These are phyloP conservation scores for Ictalurus furcatus DNA, from an alignment of 2,113 vertebrate genomes.

Conservation along the genomic window DNA sequence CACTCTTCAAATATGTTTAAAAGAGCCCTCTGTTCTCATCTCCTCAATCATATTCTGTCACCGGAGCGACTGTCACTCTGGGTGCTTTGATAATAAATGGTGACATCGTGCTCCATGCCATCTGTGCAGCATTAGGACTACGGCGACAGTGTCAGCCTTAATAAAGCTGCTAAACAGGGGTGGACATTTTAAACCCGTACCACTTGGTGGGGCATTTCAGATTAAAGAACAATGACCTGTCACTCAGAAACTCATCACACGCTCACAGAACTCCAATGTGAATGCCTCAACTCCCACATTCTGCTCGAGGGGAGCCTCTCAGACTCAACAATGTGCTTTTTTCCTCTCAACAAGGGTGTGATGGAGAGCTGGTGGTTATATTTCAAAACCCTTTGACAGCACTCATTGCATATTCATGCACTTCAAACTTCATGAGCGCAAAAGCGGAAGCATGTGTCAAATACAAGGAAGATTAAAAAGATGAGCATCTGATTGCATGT, in stretches of 20 bases:
- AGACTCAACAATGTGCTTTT: conserved; percentile 16
- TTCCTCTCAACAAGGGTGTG: conserved; percentile 24
- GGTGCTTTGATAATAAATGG: conserved; percentile 48
- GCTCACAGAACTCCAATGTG: neutral
- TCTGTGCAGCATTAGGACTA: conserved; percentile 43
- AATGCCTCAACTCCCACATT: conserved; percentile 15
- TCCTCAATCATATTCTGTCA: conserved; percentile 47
- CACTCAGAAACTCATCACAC: conserved; percentile 46
- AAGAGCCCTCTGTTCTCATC: neutral
- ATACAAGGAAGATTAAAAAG: conserved; percentile 27
- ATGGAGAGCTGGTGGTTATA: conserved; percentile 7
- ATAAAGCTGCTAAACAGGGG: conserved; percentile 48
- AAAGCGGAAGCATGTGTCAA: conserved; percentile 33
- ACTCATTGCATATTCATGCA: conserved; percentile 37
- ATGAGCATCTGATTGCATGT: conserved; percentile 15
- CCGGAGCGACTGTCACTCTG: conserved; percentile 34
- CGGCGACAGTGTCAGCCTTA: conserved; percentile 38
- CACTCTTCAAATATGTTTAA: conserved; percentile 1
- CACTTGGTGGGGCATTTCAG: conserved; percentile 36
- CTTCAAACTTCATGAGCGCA: conserved; percentile 1
- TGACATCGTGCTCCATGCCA: conserved; percentile 42
- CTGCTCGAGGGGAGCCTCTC: conserved; percentile 4
- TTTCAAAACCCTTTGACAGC: conserved; percentile 24
- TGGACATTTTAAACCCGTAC: conserved; percentile 45
- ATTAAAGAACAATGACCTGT: conserved; percentile 56